Conservation (phyloP, 2,888 invertebrate species). For the Vesta saturnalis region DNA sequence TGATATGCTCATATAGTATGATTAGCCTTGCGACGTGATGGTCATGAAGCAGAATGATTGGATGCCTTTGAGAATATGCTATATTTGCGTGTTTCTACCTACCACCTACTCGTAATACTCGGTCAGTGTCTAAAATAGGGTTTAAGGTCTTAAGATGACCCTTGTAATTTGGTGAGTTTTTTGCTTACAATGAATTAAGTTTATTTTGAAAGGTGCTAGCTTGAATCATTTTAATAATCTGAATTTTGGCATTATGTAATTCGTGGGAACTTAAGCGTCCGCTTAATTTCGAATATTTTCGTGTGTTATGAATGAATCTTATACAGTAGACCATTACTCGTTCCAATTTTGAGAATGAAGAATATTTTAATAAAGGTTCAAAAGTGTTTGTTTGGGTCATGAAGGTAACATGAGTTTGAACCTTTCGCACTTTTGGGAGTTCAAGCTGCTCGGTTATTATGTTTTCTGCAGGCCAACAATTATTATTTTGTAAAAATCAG, state of each 20-base stretch:
- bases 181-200: neutral
- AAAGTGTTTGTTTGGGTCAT: neutral
- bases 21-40: conserved; percentile 16
- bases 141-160: neutral
- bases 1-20: neutral
- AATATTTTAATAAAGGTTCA: neutral
- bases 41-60: conserved; percentile 23
- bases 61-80: conserved; percentile 19
- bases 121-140: conserved; percentile 28
- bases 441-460: neutral
- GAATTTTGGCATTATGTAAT: neutral
- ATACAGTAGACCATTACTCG: neutral
- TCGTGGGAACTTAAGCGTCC: neutral
- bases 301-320: neutral
- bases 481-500: conserved; percentile 11
- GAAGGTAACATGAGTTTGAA: neutral
- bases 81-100: conserved; percentile 20
- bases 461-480: conserved; percentile 3
- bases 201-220: neutral
- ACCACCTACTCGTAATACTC: conserved; percentile 34
- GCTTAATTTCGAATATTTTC: neutral
- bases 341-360: neutral
- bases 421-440: neutral
- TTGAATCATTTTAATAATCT: neutral
- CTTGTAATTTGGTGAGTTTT: neutral